Base-by-base conservation (phyloP, 2,888 invertebrate genomes). In the Folsomia manolachei region DNA sequence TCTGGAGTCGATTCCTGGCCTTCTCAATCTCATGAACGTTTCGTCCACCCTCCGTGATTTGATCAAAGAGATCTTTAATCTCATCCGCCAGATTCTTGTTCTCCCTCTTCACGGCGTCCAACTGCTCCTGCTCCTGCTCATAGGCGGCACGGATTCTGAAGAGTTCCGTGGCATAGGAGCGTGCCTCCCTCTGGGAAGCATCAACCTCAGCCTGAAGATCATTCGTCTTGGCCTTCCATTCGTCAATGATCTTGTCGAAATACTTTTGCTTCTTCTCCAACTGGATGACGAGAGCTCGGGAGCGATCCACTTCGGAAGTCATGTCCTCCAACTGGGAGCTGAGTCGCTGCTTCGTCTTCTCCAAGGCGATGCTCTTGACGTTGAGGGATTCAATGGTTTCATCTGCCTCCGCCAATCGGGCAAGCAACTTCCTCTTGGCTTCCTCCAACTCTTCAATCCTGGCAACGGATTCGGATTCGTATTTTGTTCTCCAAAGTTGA, bases 71-170 rank as follows among this genome's bases (percentile, higher is more conserved):
- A 86, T 99, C 99, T 89, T 98, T 97, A 87, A 99, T 97, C 88
- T 99, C 98, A 88, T 98, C 97, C 82, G 96, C 95, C 85, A 99
- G 90, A 88, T 97, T 97, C 91, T 97, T 98, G 92, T 99, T 99
- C 87, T 99, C 99, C 84, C 98, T 93, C 83, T 97, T 93, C 77
- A 97, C 94, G 82, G 95, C 94, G 87, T 99, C 98, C 83, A 97
- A 90, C 86, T 96, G 96, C 87, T 97, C 97, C 86, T 94, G 94
- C 82, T 93, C 92, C 87, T 98, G 97, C 85, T 98, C 97, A 86
- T 95, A 94, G 81, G 95, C 95, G 83, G 90, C 88, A 89, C 97
- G 96, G 84, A 97, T 93, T 86, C 97, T 94, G 95, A 97, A 99
- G 84, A 98, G 88, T 88, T 99, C 98, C 82, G 98, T 97, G 86